phyloP scores from a whole-genome alignment of 2,888 invertebrate species.

The Catotricha subobsoleta region DNA sequence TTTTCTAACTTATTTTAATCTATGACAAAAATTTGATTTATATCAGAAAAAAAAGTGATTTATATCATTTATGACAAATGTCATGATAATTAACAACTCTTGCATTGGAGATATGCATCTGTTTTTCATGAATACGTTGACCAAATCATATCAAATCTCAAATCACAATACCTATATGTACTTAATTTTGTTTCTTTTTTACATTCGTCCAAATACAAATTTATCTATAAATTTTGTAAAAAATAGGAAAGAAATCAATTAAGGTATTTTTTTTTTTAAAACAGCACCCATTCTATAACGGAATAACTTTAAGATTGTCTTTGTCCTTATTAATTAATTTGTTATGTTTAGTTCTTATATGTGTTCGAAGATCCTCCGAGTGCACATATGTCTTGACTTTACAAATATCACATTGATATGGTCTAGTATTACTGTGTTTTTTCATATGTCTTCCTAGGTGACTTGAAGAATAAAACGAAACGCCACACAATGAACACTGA shows the following conservation, averaged over 20 bases:
- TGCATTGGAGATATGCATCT: too few relatives aligned
- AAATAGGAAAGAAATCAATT: constrained; percentile 3
- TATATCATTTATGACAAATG: too few relatives aligned
- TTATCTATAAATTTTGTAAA: too few relatives aligned
- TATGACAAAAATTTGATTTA: too few relatives aligned
- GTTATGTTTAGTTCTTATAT: constrained; percentile 1
- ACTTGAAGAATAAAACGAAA: constrained; percentile 1
- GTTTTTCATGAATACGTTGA: too few relatives aligned
- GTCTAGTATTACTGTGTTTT: constrained; percentile 3
- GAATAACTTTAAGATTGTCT: not conserved
- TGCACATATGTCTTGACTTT: not conserved
- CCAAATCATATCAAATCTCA: too few relatives aligned
- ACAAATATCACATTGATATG: constrained; percentile 4
- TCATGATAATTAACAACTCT: too few relatives aligned
- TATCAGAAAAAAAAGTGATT: too few relatives aligned
- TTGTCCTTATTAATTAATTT: not conserved
- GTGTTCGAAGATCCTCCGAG: not conserved
- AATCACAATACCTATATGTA: too few relatives aligned
- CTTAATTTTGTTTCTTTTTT: too few relatives aligned
- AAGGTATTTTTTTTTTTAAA: constrained; percentile 1
- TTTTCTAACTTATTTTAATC: too few relatives aligned
- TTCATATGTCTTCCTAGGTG: constrained; percentile 3
- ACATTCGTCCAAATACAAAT: too few relatives aligned
- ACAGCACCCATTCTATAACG: not conserved
- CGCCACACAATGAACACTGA: constrained; percentile 3